These are phyloP conservation scores for Craterocephalus amniculus DNA, from an alignment of 2,797 vertebrate species.

Conservation along the genomic window DNA sequence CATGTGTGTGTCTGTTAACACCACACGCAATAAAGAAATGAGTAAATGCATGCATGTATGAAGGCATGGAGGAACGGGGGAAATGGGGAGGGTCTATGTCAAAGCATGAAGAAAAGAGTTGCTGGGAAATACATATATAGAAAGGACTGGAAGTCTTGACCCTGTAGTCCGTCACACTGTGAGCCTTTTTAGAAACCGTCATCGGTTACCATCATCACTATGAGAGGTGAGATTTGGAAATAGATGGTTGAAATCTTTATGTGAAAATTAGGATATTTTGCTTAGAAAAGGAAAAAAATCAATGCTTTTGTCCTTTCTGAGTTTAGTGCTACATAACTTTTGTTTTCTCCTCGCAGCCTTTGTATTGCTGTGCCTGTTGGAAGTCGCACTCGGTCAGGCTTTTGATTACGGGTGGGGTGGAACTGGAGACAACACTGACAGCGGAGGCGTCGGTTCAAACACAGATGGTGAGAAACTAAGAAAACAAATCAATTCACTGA, in stretches of 20 bases:
- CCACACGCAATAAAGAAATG: neutral
- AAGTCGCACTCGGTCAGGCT: conserved; percentile 28
- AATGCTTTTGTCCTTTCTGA: neutral
- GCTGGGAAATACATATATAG: neutral
- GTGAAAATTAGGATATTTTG: neutral
- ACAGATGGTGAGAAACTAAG: neutral
- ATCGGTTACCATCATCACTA: conserved; percentile 54
- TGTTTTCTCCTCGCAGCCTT: conserved; percentile 53
- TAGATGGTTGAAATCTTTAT: neutral
- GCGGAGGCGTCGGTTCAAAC: neutral
- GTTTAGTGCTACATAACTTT: neutral
- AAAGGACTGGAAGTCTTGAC: neutral
- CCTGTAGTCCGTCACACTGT: neutral
- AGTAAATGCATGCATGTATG: neutral
- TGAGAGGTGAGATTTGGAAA: conserved; percentile 79
- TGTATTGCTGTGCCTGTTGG: conserved; percentile 72
- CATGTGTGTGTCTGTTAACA: neutral
- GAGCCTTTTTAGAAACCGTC: conserved; percentile 11
- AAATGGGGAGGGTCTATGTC: neutral
- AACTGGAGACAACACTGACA: neutral
- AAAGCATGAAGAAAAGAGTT: neutral
- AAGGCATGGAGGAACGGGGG: neutral
- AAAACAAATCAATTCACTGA: neutral
- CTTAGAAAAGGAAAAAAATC: neutral
- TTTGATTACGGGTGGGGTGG: conserved; percentile 2